Base-by-base conservation (phyloP, 2,888 invertebrate genomes). In the Amaurobius ferox region DNA sequence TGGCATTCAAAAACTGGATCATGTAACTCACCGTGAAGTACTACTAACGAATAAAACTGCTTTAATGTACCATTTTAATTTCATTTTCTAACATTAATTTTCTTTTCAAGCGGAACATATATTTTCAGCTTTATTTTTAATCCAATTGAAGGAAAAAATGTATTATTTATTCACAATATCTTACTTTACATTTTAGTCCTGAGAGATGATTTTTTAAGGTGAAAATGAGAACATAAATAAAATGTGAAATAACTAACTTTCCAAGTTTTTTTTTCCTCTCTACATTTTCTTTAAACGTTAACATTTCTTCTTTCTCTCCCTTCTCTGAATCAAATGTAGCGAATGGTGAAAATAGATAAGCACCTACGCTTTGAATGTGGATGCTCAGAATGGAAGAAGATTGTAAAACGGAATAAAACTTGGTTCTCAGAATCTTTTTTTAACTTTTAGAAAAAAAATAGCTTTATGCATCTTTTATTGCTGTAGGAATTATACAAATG, bases 321-420 rank as follows among this genome's bases (percentile, higher is more conserved):
- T 66, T 67, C 48, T 48, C 19, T 48, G 66, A 66, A 26, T 19
- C 66, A 76, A 76, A 76, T 76, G 67, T 44, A 48, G 55, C 67
- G 48, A 44, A 32, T 67, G 67, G 66, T 23, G 66, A 28, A 76
- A 76, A 48, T 19, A 76, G 66, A 67, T 76, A 76, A 76, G 66
- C 76, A 48, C 23, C 23, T 55, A 23, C 23, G 55, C 16, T 55
- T 55, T 23, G 16, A 55, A 16, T 55, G 16, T 23, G 3, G 23
- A 23, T 55, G 55, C 23, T 55, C 19, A 55, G 23, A 55, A 55
- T 55, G 55, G 55, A 16, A 55, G 3, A 55, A 5, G 55, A 55
- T 55, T 23, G 7, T 19, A 55, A 55, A 55, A 7, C 23, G 5
- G 55, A 55, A 55, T 55, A 55, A 55, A 55, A 55, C 5, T 55